Conservation (phyloP, 1,140 invertebrate species). For the Eurosta solidaginis region DNA sequence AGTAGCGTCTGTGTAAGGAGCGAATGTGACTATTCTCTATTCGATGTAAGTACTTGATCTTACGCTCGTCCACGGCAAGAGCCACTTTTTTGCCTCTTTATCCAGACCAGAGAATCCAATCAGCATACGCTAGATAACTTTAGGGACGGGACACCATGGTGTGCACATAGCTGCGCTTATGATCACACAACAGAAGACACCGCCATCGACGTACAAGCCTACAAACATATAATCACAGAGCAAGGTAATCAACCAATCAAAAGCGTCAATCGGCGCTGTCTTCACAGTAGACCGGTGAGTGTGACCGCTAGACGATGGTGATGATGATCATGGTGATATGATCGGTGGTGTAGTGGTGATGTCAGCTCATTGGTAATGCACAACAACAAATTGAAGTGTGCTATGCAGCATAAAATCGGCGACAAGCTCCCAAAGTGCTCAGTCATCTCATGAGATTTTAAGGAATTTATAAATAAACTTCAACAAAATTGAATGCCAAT, state of each 20-base stretch:
- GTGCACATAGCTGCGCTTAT: no score
- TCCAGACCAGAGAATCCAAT: no score
- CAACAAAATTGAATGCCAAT: not conserved
- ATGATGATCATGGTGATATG: not conserved
- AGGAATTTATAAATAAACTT: slow-evolving; percentile 22
- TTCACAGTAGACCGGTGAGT: not conserved
- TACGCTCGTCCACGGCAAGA: no score
- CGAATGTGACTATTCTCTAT: no score
- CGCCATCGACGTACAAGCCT: not conserved
- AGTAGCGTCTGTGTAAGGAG: no score
- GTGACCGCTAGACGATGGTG: not conserved
- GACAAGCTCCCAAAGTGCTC: not conserved
- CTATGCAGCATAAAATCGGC: not conserved
- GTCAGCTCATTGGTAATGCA: not conserved
- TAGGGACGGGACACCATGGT: no score
- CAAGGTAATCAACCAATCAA: not conserved
- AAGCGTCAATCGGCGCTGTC: not conserved
- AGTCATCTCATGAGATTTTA: slow-evolving; percentile 6
- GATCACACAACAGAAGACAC: not conserved
- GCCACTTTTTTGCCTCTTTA: no score
- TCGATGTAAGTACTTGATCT: no score
- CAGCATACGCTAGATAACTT: no score
- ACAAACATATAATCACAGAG: not conserved
- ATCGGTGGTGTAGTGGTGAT: not conserved
- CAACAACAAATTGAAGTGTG: not conserved